A percentile compares a stretch with the other conserved stretches of the same genome.
phyloP scores from a whole-genome alignment of 2,797 vertebrate genomes.

The Diplodus puntazzo region DNA sequence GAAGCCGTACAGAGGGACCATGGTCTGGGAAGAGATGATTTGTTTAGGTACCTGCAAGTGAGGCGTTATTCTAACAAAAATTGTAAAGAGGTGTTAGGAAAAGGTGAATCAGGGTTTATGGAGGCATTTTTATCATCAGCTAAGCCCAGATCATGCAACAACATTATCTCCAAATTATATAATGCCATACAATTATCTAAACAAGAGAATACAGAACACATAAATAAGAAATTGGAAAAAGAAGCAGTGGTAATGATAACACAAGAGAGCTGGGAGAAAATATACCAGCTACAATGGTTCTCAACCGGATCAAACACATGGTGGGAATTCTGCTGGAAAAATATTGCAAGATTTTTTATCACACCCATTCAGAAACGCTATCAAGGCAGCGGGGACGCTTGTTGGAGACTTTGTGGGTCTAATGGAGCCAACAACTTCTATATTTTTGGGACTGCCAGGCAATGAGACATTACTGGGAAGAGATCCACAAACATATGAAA shows the following conservation, averaged over 20 bases:
- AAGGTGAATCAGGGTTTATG: not conserved
- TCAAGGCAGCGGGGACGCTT: not conserved
- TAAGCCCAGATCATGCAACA: not conserved
- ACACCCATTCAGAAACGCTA: not conserved
- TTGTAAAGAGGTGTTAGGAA: not conserved
- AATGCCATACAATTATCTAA: no score
- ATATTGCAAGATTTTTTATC: not conserved
- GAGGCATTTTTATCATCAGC: not conserved
- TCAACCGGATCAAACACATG: not conserved
- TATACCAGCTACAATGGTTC: not conserved
- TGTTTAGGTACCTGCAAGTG: not conserved
- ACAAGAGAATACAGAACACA: no score
- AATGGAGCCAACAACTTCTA: no score
- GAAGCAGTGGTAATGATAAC: no score
- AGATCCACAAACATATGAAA: not conserved
- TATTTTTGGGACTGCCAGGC: no score
- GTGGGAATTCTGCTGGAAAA: not conserved
- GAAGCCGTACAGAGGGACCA: not conserved
- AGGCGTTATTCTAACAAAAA: slow-evolving; percentile 7
- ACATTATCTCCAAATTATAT: no score
- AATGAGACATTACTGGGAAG: not conserved
- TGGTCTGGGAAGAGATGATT: not conserved
- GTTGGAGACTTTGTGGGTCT: not conserved
- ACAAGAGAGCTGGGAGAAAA: not conserved
- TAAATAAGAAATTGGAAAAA: no score